phyloP scores from a whole-genome alignment of 2,888 invertebrate species.

The Diogma glabrata region DNA sequence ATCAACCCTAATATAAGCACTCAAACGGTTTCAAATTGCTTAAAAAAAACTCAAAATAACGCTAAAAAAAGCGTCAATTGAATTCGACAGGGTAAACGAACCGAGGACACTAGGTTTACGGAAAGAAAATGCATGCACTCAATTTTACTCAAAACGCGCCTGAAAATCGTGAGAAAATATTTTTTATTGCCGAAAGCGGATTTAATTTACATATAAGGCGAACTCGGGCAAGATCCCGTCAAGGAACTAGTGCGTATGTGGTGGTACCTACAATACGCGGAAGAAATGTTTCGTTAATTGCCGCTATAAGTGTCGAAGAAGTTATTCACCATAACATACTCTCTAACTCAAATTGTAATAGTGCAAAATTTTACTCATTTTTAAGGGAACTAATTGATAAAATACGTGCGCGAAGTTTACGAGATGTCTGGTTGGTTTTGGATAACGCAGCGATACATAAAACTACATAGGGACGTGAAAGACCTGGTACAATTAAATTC shows the following conservation, averaged over 20 bases:
- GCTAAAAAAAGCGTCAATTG: neutral
- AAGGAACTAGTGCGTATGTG: neutral
- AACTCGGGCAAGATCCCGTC: neutral
- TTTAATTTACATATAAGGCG: conserved; percentile 9
- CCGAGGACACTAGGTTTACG: too few species aligned
- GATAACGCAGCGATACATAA: too few species aligned
- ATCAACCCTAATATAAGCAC: neutral
- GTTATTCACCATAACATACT: neutral
- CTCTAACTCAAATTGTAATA: neutral
- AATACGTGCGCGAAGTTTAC: neutral
- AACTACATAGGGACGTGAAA: too few species aligned
- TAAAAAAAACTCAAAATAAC: neutral
- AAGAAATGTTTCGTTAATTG: conserved; percentile 2
- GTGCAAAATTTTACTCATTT: too few species aligned
- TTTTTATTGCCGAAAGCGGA: conserved; percentile 7
- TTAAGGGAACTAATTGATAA: neutral
- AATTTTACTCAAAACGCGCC: conserved; percentile 8
- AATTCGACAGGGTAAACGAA: neutral
- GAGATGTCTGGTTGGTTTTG: neutral
- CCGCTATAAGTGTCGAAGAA: neutral
- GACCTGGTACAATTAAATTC: neutral
- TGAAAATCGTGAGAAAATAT: neutral
- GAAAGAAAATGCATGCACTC: neutral
- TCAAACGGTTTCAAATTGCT: neutral
- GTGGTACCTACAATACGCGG: neutral